Evolutionary conservation across 1,140 invertebrate species (phyloP).

Genomic region (Solenopsis fugax): DNA sequence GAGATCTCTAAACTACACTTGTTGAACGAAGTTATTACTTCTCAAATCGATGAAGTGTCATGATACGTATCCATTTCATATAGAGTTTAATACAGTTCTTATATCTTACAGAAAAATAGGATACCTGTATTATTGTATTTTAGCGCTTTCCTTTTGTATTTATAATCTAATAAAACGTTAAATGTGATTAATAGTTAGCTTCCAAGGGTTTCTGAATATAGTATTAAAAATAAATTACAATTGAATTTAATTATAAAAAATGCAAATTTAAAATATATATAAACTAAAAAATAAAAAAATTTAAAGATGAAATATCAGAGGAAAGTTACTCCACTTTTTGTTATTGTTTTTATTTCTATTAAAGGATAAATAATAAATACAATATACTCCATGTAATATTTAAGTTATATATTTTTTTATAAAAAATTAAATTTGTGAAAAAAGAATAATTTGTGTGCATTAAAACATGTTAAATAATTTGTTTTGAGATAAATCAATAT

Average conservation of each 20-base stretch:
- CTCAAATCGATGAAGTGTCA: conserved; percentile 23
- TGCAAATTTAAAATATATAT: no score
- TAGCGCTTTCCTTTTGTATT: neutral
- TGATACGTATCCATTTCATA: conserved; percentile 22
- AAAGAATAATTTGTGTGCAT: neutral
- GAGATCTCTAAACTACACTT: conserved; percentile 33
- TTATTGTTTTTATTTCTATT: no score
- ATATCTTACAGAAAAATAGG: neutral
- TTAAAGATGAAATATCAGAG: no score
- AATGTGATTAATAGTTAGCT: neutral
- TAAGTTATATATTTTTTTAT: no score
- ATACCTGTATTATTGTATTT: neutral
- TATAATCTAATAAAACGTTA: neutral
- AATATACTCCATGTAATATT: no score
- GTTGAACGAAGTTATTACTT: conserved; percentile 33
- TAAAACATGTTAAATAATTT: neutral
- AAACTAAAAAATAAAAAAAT: no score
- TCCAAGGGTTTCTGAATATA: neutral
- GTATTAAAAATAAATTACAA: no score
- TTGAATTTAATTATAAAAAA: no score
- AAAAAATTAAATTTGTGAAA: neutral
- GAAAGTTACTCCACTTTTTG: no score
- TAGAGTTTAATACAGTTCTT: conserved; percentile 9
- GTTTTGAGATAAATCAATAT: neutral
- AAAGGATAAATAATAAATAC: no score